Percentiles rank a stretch among this genome's conserved stretches.
These are phyloP conservation scores for Sinopyrophorus schimmeli DNA, from an alignment of 2,888 invertebrate species.

Conservation along the genomic window DNA sequence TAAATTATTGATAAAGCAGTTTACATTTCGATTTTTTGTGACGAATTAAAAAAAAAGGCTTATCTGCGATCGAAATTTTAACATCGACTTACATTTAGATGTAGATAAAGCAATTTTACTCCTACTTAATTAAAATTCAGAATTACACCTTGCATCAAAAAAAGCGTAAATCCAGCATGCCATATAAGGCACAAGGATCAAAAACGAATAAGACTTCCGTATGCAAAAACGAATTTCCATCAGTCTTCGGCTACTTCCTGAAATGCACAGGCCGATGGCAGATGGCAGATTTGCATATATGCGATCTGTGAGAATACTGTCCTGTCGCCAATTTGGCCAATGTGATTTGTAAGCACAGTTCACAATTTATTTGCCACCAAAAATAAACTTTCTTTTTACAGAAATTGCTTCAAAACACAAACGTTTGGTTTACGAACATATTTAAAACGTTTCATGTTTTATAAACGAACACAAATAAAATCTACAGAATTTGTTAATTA, in stretches of 20 bases:
- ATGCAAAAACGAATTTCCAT: conserved; percentile 24
- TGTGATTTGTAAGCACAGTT: no score
- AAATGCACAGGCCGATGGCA: conserved; percentile 17
- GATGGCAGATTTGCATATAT: conserved; percentile 23
- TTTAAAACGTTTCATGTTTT: background rate
- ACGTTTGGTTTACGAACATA: background rate
- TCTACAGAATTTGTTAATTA: no score
- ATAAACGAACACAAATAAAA: background rate
- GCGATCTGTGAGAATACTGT: conserved; percentile 17
- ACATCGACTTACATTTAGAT: conserved; percentile 14
- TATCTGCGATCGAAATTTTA: conserved; percentile 13
- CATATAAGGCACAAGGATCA: conserved; percentile 20
- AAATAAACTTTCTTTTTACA: no score
- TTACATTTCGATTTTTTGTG: no score
- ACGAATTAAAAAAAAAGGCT: no score
- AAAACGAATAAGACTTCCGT: conserved; percentile 7
- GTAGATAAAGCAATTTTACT: conserved; percentile 6
- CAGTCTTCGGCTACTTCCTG: conserved; percentile 18
- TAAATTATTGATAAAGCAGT: no score
- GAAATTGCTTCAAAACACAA: no score
- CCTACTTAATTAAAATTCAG: conserved; percentile 17
- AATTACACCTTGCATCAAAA: conserved; percentile 21
- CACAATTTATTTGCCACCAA: no score
- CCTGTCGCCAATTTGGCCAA: conserved; percentile 11
- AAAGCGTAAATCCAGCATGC: conserved; percentile 7